These are phyloP conservation scores for Diogma glabrata DNA, from an alignment of 2,888 invertebrate genomes.

Conservation along the genomic window DNA sequence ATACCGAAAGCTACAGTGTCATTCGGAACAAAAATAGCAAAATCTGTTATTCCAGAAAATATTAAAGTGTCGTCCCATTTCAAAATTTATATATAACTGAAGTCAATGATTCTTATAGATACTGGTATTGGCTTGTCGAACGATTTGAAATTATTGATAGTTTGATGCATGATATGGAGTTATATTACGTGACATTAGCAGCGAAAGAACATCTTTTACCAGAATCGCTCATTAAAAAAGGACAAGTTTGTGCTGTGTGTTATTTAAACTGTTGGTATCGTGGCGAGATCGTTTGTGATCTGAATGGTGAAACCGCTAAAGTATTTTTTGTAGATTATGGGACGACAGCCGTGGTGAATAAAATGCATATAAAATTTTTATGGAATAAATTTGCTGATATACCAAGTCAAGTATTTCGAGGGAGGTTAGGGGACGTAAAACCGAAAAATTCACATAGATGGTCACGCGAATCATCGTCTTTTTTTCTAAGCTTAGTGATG, in stretches of 20 bases:
- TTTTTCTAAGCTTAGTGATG: conserved; percentile 19
- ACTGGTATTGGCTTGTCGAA: conserved; percentile 26
- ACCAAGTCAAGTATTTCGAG: conserved; percentile 26
- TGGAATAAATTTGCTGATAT: conserved; percentile 23
- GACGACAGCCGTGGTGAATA: conserved; percentile 23
- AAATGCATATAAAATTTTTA: conserved; percentile 25
- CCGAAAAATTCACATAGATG: conserved; percentile 24
- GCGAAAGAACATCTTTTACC: conserved; percentile 23
- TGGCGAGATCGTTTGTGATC: conserved; percentile 23
- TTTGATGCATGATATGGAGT: conserved; percentile 22
- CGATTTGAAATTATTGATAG: conserved; percentile 22
- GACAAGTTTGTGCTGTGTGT: conserved; percentile 26
- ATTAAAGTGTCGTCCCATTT: no score
- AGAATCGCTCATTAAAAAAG: conserved; percentile 21
- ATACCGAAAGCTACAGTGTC: not conserved
- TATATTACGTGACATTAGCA: not conserved
- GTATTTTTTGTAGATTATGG: conserved; percentile 29
- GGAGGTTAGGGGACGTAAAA: conserved; percentile 25
- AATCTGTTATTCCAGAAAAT: no score
- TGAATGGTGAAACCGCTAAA: conserved; percentile 23
- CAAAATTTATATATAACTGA: not conserved
- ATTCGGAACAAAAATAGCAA: not conserved
- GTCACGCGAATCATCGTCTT: conserved; percentile 23
- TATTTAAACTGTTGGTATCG: conserved; percentile 27
- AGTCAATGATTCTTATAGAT: conserved; percentile 23